Evolutionary conservation across 2,888 invertebrate species (phyloP), one percentile per base, ranked within the genome.

Genomic region (Mechanitis messenoides): DNA sequence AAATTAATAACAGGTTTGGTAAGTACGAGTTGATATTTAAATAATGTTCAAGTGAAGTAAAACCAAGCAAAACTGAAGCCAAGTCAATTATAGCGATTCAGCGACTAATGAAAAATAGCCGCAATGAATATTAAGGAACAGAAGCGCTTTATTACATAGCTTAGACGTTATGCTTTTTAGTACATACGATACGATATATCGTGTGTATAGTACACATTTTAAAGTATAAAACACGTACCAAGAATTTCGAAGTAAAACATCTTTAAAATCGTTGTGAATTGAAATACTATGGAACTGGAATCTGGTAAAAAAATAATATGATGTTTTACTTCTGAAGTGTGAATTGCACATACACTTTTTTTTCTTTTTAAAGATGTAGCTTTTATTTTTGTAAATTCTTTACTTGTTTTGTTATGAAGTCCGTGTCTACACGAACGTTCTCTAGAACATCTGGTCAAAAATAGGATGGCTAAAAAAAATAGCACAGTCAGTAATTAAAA

Each of bases 21-120:
- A 55, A 53, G 56, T 35, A 58, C 45, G 56, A 53, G 45, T 46
- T 50, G n/a, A 20, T 7, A 50, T 50, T 50, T 31, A 50, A 31
- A 50, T 50, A 31, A 28, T 50, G n/a, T 31, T 28, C 31, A 42
- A 42, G 58, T 60, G 55, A 47, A 56, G 54, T 45, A 53, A 62
- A 62, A 58, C 55, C 31, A 61, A 33, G 55, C 61, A 63, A 61
- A 61, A 65, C 59, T 57, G 59, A 58, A 65, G 64, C 55, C 64
- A 63, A 62, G 55, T 59, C 76, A 75, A 77, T 80, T 74, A 79
- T 79, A 69, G 75, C 69, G 74, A 70, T 74, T 76, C 71, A 79
- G 77, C 74, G 76, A 72, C 74, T 83, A 83, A 83, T 83, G 81
- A 79, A 81, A 84, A 74, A 74, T 74, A 74, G 70, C 71, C 69